Evolutionary conservation across 2,888 invertebrate species (phyloP).

Genomic region (Tiliacea citrago): DNA sequence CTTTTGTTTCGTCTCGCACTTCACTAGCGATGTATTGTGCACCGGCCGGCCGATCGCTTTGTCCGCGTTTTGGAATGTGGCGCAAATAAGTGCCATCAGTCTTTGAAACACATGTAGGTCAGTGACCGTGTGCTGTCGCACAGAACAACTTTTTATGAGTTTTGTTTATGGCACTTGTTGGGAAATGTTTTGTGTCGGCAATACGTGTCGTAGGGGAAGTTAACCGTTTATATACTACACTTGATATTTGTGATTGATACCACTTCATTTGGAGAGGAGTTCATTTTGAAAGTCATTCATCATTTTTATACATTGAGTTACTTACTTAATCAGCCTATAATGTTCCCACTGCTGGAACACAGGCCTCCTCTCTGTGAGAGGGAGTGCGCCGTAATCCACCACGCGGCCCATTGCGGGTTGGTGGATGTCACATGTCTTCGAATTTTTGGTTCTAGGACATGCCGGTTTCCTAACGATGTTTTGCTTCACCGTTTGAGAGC

Average conservation of each 20-base stretch:
- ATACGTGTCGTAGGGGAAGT: conserved; percentile 37
- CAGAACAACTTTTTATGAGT: conserved; percentile 65
- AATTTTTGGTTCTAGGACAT: no score
- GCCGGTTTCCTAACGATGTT: no score
- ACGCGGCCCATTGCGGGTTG: no score
- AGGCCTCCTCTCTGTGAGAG: no score
- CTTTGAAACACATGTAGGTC: conserved; percentile 57
- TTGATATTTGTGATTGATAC: conserved; percentile 21
- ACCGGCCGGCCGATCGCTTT: conserved; percentile 18
- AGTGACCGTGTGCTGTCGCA: conserved; percentile 36
- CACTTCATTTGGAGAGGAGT: conserved; percentile 23
- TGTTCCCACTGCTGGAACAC: no score
- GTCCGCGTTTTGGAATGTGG: conserved; percentile 40
- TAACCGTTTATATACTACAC: conserved; percentile 25
- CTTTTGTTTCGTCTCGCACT: conserved; percentile 51
- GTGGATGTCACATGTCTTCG: no score
- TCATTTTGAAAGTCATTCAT: neutral
- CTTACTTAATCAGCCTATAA: no score
- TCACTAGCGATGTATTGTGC: conserved; percentile 52
- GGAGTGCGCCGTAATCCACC: no score
- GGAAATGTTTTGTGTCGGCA: conserved; percentile 47
- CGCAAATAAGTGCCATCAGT: conserved; percentile 59
- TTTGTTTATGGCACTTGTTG: conserved; percentile 67
- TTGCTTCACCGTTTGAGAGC: no score
- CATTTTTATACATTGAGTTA: neutral